Evolutionary conservation across 1,140 invertebrate genomes (phyloP).

Genomic region (Stenopsyche tienmushanensis): DNA sequence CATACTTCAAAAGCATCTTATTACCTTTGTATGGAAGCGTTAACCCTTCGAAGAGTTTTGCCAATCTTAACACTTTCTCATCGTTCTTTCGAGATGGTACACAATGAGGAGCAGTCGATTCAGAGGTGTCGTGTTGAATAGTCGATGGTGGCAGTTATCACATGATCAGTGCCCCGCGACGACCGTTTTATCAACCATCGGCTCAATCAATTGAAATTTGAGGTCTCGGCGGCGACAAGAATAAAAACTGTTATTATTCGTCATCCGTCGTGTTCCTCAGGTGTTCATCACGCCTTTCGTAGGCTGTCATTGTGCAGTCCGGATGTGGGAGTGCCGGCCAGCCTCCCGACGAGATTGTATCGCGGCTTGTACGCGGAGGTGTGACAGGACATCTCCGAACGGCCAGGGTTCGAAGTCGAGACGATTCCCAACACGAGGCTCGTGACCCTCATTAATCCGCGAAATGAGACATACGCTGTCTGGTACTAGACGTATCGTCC

Average conservation of each 20-base stretch:
- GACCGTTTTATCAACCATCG: not conserved
- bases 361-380: constrained; percentile 16
- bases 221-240: not conserved
- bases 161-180: no score
- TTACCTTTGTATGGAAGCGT: no score
- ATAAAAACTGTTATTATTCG: constrained; percentile 11
- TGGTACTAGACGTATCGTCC: no score
- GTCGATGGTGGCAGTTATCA: no score
- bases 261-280: not conserved
- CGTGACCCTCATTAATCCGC: no score
- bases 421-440: not conserved
- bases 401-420: not conserved
- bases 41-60: no score
- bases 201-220: not conserved
- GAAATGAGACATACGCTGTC: no score
- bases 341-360: constrained; percentile 25
- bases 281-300: constrained; percentile 13
- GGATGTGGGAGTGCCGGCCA: constrained; percentile 25
- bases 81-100: no score
- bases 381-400: constrained; percentile 22
- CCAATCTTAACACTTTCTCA: no score
- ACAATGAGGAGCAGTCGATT: no score
- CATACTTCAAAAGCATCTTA: no score
- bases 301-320: constrained; percentile 20
- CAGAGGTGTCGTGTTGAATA: no score